Base-by-base conservation (phyloP, 1,140 invertebrate genomes). In the Bombus polaris region DNA sequence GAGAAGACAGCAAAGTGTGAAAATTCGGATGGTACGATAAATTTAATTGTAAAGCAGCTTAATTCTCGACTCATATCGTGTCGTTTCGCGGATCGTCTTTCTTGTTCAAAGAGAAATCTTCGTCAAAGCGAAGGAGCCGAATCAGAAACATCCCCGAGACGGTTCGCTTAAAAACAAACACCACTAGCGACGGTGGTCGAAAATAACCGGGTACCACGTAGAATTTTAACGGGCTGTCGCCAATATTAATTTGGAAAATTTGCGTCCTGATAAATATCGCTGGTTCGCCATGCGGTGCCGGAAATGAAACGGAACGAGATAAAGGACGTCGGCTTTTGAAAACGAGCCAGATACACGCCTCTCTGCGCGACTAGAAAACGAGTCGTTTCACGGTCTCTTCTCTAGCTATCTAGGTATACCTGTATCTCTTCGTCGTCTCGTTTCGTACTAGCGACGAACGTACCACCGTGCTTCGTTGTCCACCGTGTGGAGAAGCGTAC, bases 261-360 rank as follows among this genome's bases (percentile, higher is more conserved):
- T 83, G 59, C 71, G 28, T 37, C 2, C 42, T 13, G 81, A 76
- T 76, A 66, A 76, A 83, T 83, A 83, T 65, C 72, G 81, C 12
- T 37, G 22, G 47, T 42, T 42, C 22, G 39, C 15, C 22, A 35
- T 37, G 37, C 35, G 57, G 53, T 47, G 47, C 65, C 44, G 76
- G 76, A 79, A 84, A 84, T 79, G 83, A 77, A 72, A 85, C 86
- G 84, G 86, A 88, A 86, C 73, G 83, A 39, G 83, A 87, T 84
- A 83, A 83, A 83, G 81, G 81, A 76, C 42, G 66, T 12, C 35
- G n/a, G 25, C 72, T 37, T 76, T 83, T 83, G 81, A 83, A 68
- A 66, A 76, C 59, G 72, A 83, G 81, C 81, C 81, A 83, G 81
- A 83, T 76, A 53, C 57, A 68, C 81, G 72, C 57, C 53, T n/a